Evolutionary conservation across 2,113 vertebrate species (phyloP).

Genomic region (Drymodes brunneopygia): DNA sequence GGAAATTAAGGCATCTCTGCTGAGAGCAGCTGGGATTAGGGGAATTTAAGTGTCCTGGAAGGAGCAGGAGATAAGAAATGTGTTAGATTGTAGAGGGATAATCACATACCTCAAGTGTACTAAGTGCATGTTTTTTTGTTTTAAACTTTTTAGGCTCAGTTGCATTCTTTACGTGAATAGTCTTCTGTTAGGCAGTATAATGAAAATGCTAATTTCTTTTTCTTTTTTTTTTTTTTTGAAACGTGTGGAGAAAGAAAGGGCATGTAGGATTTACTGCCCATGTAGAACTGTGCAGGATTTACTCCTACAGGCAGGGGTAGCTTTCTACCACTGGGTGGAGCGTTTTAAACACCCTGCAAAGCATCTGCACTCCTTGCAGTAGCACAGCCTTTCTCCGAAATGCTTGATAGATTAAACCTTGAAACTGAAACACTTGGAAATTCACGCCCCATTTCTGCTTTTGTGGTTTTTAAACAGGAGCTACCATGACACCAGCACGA

Average conservation of each 20-base stretch:
- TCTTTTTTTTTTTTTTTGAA: background rate
- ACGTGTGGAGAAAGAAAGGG: accelerated
- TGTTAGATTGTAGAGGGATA: background rate
- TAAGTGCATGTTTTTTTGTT: background rate
- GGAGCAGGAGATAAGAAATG: background rate
- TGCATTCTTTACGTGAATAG: background rate
- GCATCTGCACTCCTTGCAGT: accelerated
- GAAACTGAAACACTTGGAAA: background rate
- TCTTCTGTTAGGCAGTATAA: accelerated
- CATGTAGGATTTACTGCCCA: accelerated
- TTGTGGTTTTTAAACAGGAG: background rate
- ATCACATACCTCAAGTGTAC: background rate
- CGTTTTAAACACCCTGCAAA: background rate
- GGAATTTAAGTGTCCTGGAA: background rate
- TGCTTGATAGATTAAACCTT: background rate
- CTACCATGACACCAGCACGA: background rate
- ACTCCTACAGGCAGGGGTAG: background rate
- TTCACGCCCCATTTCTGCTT: background rate
- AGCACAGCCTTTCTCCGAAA: background rate
- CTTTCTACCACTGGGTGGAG: slow-evolving; percentile 31
- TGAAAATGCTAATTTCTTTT: background rate
- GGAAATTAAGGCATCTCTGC: background rate
- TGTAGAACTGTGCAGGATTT: accelerated
- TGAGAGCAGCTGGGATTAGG: background rate
- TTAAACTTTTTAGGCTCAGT: background rate